Conservation (phyloP, 1,140 invertebrate species). For the Scaptomyza graminum region DNA sequence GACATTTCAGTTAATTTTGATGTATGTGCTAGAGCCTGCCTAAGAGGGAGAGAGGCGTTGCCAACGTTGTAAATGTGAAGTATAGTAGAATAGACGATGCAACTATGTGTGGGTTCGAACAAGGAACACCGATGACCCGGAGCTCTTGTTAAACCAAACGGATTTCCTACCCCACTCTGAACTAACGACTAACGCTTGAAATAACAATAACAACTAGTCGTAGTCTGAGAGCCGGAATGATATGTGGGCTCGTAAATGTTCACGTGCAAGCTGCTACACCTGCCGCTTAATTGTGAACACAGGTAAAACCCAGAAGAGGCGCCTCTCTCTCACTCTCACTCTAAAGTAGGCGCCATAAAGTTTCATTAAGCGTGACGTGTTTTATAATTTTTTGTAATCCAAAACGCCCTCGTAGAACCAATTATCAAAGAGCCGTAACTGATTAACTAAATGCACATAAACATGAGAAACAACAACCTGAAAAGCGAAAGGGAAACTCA, state of each 20-base stretch:
- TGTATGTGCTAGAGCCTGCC: constrained; percentile 56
- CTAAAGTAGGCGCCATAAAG: constrained; percentile 65
- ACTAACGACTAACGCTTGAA: constrained; percentile 58
- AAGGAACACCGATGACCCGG: constrained; percentile 15
- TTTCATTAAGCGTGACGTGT: constrained; percentile 76
- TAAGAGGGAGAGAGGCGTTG: constrained; percentile 23
- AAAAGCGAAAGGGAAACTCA: constrained; percentile 3
- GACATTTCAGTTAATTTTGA: constrained; percentile 81
- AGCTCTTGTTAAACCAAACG: constrained; percentile 60
- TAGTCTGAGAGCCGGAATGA: constrained; percentile 45
- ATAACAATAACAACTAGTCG: constrained; percentile 60
- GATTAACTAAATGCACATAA: constrained; percentile 77
- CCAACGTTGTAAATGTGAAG: neutral
- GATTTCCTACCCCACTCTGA: constrained; percentile 55
- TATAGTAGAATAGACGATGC: constrained; percentile 8
- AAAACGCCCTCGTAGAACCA: constrained; percentile 28
- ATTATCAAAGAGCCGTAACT: constrained; percentile 66
- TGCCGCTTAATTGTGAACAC: constrained; percentile 69
- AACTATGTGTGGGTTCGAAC: constrained; percentile 22
- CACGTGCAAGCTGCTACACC: constrained; percentile 48
- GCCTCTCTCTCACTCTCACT: neutral
- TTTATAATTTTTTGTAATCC: constrained; percentile 45
- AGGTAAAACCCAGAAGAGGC: neutral
- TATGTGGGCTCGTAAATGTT: constrained; percentile 63
- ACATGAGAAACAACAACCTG: constrained; percentile 38